Conservation (phyloP, 2,797 vertebrate genomes). For the Ceyx erithaca region DNA sequence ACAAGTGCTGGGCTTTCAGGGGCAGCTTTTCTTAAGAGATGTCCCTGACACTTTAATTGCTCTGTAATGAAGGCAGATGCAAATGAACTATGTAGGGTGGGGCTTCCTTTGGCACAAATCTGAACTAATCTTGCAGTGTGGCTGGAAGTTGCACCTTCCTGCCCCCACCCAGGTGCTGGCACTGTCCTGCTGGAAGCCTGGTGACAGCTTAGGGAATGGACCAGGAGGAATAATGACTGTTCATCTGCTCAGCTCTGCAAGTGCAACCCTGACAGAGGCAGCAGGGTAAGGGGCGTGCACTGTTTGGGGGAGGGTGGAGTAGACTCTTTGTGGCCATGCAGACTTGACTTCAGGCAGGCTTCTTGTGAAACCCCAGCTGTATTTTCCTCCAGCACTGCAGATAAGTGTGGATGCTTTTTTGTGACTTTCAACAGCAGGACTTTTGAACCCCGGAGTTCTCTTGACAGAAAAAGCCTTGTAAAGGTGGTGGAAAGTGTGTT, state of each 20-base stretch:
- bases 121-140: rapidly evolving
- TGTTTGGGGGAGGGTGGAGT: neutral
- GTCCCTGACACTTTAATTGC: neutral
- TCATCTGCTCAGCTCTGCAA: rapidly evolving
- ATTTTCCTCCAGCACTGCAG: neutral
- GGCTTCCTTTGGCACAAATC: neutral
- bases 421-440: neutral
- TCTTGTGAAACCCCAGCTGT: neutral
- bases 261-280: neutral
- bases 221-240: neutral
- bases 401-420: neutral
- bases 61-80: neutral
- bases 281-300: neutral
- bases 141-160: neutral
- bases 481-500: neutral
- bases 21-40: neutral
- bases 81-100: neutral
- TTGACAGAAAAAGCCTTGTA: neutral
- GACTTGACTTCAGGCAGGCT: neutral
- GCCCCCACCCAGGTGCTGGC: neutral
- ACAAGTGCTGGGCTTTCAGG: neutral
- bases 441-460: neutral
- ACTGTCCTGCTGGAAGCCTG: neutral
- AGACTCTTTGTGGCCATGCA: neutral
- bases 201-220: neutral